Percentiles rank a stretch among this genome's conserved stretches.
Evolutionary conservation across 2,113 vertebrate species (phyloP).

Genomic region (Polypterus bichir): DNA sequence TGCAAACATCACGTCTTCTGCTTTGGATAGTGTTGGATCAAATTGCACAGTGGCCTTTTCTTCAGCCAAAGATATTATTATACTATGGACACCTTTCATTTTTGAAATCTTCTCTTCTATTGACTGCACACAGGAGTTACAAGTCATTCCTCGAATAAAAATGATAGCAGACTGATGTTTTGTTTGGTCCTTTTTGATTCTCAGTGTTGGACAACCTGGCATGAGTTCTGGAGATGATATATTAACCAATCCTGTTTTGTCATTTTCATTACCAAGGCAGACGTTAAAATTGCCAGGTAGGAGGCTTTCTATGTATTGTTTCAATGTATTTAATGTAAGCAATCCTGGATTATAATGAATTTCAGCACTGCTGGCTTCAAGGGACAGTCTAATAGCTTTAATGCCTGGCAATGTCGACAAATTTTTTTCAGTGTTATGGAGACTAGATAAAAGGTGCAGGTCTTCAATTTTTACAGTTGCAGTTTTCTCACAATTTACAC

Average conservation of each 20-base stretch:
- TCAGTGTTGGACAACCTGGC: background rate
- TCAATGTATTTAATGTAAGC: constrained; percentile 32
- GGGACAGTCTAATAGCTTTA: constrained; percentile 44
- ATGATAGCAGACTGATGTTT: constrained; percentile 14
- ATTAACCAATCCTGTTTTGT: constrained; percentile 10
- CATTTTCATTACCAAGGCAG: constrained; percentile 23
- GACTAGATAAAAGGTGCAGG: constrained; percentile 64
- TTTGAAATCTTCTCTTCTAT: constrained; percentile 60
- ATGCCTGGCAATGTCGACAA: constrained; percentile 46
- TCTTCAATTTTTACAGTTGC: constrained; percentile 47
- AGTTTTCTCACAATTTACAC: background rate
- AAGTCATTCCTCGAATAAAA: constrained; percentile 70
- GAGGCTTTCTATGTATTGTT: constrained; percentile 48
- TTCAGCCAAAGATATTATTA: constrained; percentile 55
- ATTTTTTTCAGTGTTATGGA: constrained; percentile 57
- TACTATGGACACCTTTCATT: constrained; percentile 45
- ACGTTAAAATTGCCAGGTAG: constrained; percentile 60
- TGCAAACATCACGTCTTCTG: constrained; percentile 57
- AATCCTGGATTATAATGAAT: constrained; percentile 39
- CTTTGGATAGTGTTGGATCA: constrained; percentile 43
- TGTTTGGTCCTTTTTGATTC: background rate
- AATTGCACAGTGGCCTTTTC: constrained; percentile 56
- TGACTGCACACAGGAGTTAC: constrained; percentile 64
- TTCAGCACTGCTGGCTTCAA: constrained; percentile 41
- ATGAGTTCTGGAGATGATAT: too few species aligned